Base-by-base conservation (phyloP, 2,888 invertebrate genomes). In the Calameuta idolon region DNA sequence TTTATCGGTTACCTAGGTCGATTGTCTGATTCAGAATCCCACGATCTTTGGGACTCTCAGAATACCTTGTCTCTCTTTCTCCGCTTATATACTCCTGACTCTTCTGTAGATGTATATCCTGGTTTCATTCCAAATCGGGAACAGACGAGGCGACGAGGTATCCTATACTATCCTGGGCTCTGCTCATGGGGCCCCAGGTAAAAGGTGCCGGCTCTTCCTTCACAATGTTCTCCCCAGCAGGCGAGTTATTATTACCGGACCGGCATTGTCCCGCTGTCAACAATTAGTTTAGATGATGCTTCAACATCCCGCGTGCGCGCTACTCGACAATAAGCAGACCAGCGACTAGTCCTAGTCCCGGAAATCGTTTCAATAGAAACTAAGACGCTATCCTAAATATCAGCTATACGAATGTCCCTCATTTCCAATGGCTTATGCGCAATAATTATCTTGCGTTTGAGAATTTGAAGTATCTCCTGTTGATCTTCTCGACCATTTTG, bases 211-310 rank as follows among this genome's bases (percentile, higher is more conserved):
- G 69, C 33, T 69, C 69, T 33, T 33, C 33, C 69, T 69, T 33
- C 69, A 33, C 33, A 69, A 69, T 33, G 69, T 69, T 69, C 69
- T 69, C 69, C 69, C 79, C 4, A 85, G 85, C 86, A 80, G 86
- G 85, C 86, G 83, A 86, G 85, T 89, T 88, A 86, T 89, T 87
- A 89, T 88, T 87, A 87, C 85, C 83, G 81, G 82, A 80, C 83
- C 81, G 80, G 85, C 82, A 88, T 90, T 89, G 90, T 90, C 85
- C 86, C 79, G 84, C 88, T 89, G 89, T 89, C 89, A 89, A 89
- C 90, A 89, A 90, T 90, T 89, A 88, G 87, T 90, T 88, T 85
- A 87, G 87, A 90, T 89, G 90, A 90, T 89, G 85, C 86, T 86
- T 86, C 86, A 85, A 86, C 83, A 84, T 87, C 81, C 80, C 80